Evolutionary conservation across 2,888 invertebrate genomes (phyloP).

Genomic region (Aricia artaxerxes): DNA sequence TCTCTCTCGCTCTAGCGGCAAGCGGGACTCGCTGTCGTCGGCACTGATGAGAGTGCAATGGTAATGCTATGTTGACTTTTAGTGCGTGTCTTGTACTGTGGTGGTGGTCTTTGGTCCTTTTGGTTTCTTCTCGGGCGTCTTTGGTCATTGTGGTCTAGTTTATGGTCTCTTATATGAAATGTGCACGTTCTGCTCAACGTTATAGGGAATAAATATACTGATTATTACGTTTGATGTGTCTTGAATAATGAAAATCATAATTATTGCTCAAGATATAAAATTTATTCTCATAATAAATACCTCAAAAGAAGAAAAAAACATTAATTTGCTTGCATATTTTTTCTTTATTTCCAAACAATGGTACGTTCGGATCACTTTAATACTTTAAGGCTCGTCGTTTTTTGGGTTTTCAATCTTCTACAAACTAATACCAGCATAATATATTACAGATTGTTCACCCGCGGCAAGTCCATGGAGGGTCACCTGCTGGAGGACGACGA

Average conservation of each 20-base stretch:
- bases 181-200: not conserved
- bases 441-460: slow-evolving; percentile 60
- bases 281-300: no score
- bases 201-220: not conserved
- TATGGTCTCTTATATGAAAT: not conserved
- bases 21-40: slow-evolving; percentile 62
- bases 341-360: not conserved
- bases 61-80: slow-evolving; percentile 43
- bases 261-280: no score
- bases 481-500: slow-evolving; percentile 72
- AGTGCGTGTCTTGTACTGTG: slow-evolving; percentile 40
- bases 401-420: not conserved
- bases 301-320: no score
- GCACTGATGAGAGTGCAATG: slow-evolving; percentile 63
- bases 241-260: no score
- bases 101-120: slow-evolving; percentile 33
- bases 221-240: no score
- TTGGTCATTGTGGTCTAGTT: not conserved
- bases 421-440: not conserved
- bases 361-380: no score
- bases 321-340: no score
- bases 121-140: not conserved
- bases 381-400: no score
- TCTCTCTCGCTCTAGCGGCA: slow-evolving; percentile 53
- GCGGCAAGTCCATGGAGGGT: slow-evolving; percentile 62